Evolutionary conservation across 2,113 vertebrate species (phyloP), one percentile per base, ranked within the genome.

Genomic region (Cepphus grylle): DNA sequence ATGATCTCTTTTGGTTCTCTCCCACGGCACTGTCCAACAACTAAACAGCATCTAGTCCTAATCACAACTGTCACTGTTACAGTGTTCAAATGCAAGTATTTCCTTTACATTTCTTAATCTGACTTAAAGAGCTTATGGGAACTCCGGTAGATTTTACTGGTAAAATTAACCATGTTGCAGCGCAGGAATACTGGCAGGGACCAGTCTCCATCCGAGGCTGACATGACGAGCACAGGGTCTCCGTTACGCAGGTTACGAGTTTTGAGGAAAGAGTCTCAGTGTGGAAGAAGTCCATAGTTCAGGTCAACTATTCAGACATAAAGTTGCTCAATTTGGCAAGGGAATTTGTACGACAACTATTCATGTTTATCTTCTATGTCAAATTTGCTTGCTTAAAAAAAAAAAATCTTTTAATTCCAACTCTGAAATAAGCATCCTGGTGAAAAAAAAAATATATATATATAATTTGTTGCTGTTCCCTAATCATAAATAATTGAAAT

Each of bases 191-290:
- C 12, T 19, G 40, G 12, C 49, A 81, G 32, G 36, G 72, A 16
- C 12, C 25, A 65, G 26, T 3, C 43, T 40, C 43, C 50, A 30
- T 26, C 72, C 58, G 18, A 92, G 40, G 49, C 34, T 49, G 63
- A 12, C 20, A 40, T 6, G 8, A 65, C 2, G 21, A 66, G 62
- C 36, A 66, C 36, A 47, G 34, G 45, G 32, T 34, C 11, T 45
- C 32, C 3, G 0, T 23, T 70, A 62, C 3, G 2, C 43, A 80
- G 22, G 67, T 42, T n/a, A 61, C 0, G 0, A 58, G 26, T 72
- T 73, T 53, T 21, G 29, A 59, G 21, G 55, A 34, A 50, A 83
- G 18, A 61, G 15, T 14, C 27, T 56, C n/a, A 19, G 1, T 19
- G 21, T 34, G 29, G 43, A 86, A 73, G 27, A 81, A 77, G 30